phyloP scores from a whole-genome alignment of 2,797 vertebrate genomes.

The Borostomias antarcticus region DNA sequence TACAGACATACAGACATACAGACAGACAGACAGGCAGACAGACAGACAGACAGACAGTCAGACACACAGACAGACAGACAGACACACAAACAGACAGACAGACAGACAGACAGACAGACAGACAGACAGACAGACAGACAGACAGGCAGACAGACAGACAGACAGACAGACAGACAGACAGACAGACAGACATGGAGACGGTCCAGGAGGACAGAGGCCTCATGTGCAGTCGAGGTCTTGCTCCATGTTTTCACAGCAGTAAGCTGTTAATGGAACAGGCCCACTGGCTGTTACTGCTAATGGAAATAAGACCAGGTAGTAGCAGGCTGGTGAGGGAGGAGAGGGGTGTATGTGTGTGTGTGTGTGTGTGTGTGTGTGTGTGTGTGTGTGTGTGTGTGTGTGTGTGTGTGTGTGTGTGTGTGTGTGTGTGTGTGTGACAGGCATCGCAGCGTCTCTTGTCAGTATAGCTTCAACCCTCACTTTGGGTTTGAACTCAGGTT shows the following conservation, averaged over 20 bases:
- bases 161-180: too few species aligned
- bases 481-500: not conserved
- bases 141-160: not conserved
- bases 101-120: not conserved
- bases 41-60: not conserved
- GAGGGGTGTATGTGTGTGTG: not conserved
- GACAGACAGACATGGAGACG: too few species aligned
- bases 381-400: not conserved
- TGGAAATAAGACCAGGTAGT: constrained; percentile 40
- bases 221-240: not conserved
- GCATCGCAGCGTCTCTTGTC: not conserved
- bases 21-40: not conserved
- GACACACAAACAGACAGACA: not conserved
- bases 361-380: not conserved
- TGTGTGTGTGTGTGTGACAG: not conserved
- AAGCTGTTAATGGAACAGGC: constrained; percentile 45
- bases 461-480: not conserved
- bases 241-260: constrained; percentile 45
- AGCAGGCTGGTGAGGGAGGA: not conserved
- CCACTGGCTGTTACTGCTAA: constrained; percentile 33
- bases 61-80: not conserved
- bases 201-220: too few species aligned
- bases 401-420: not conserved
- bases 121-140: not conserved
- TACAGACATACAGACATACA: not conserved